These are phyloP conservation scores for Barnardius zonarius DNA, from an alignment of 2,113 vertebrate genomes.

Conservation along the genomic window DNA sequence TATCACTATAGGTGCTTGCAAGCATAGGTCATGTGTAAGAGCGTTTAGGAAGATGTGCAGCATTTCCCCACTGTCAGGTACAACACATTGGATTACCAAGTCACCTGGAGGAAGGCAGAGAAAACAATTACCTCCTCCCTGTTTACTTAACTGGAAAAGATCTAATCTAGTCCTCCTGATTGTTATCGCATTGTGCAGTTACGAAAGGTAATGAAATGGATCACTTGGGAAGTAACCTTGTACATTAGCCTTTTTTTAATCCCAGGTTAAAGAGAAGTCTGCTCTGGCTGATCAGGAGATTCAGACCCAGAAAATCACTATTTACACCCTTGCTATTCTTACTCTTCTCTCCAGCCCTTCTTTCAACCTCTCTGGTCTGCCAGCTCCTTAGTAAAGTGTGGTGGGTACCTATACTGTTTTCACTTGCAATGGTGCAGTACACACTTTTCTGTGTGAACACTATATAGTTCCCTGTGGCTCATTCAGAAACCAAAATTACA, in stretches of 20 bases:
- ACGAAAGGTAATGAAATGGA: background rate
- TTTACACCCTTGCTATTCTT: background rate
- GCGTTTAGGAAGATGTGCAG: background rate
- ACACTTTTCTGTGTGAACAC: background rate
- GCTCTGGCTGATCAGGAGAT: background rate
- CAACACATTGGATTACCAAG: background rate
- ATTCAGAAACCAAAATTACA: background rate
- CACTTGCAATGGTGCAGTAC: background rate
- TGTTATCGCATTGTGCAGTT: background rate
- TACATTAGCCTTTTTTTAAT: background rate
- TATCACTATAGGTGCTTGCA: conserved; percentile 13
- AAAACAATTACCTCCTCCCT: background rate
- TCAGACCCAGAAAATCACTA: background rate
- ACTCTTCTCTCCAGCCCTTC: background rate
- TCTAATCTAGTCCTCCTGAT: background rate
- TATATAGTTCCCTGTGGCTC: background rate
- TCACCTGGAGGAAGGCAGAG: background rate
- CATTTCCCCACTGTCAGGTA: background rate
- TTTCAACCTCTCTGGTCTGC: background rate
- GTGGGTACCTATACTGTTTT: background rate
- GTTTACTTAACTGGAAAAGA: background rate
- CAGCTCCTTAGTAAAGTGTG: background rate
- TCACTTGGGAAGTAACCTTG: background rate
- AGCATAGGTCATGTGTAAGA: background rate
- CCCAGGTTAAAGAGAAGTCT: background rate